These are phyloP conservation scores for Ciconia nigra DNA, from an alignment of 2,797 vertebrate species.

Conservation along the genomic window DNA sequence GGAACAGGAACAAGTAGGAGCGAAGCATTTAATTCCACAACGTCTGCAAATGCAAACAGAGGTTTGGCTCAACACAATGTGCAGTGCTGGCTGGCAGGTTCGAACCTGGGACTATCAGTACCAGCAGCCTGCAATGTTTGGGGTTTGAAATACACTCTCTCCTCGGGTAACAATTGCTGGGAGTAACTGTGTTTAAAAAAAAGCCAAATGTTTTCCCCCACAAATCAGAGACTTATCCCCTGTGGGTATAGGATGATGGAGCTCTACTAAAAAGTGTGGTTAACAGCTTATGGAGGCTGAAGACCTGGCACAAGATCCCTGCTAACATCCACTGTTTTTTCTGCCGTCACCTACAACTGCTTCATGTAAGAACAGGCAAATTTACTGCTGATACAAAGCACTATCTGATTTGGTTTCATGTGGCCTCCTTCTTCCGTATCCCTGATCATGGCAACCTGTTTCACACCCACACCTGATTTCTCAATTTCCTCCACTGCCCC, in stretches of 20 bases:
- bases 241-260: not conserved
- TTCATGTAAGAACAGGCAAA: not conserved
- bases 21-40: not conserved
- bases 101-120: not conserved
- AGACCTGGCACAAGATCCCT: not conserved
- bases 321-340: not conserved
- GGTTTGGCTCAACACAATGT: not conserved
- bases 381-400: not conserved
- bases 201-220: not conserved
- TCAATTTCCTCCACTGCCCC: not conserved
- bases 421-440: not conserved
- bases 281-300: not conserved
- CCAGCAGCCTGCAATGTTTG: not conserved
- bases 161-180: not conserved
- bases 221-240: not conserved
- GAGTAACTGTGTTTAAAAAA: not conserved
- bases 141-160: not conserved
- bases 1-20: not conserved
- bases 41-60: not conserved
- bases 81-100: not conserved
- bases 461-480: not conserved
- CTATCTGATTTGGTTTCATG: not conserved
- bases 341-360: not conserved
- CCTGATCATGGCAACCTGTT: not conserved
- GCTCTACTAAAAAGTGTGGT: not conserved